A percentile compares a stretch with the other conserved stretches of the same genome.
Conservation (phyloP, 1,140 invertebrate species). For the Carposina sasakii region DNA sequence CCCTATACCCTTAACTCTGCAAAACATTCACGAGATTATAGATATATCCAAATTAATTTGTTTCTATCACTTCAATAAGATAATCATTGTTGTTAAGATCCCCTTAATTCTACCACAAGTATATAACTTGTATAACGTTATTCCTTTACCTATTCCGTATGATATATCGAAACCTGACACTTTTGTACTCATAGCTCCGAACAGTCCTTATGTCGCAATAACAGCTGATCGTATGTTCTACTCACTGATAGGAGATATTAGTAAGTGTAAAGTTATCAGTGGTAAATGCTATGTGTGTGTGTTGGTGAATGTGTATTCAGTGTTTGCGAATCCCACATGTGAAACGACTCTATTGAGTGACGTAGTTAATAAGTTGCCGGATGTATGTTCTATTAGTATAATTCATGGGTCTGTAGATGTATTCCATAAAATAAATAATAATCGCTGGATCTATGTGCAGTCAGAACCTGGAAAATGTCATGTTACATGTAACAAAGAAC, state of each 20-base stretch:
- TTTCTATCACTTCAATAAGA: conserved; percentile 13
- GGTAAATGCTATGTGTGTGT: conserved; percentile 10
- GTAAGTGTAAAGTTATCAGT: conserved; percentile 11
- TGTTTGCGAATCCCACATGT: conserved; percentile 4
- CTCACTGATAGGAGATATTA: conserved; percentile 7
- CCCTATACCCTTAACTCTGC: conserved; percentile 9
- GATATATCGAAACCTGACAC: conserved; percentile 15
- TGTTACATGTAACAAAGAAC: conserved; percentile 4
- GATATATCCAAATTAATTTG: conserved; percentile 11
- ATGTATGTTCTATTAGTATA: conserved; percentile 1
- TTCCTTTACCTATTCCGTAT: conserved; percentile 14
- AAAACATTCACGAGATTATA: conserved; percentile 14
- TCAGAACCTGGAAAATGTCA: conserved; percentile 6
- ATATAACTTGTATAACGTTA: conserved; percentile 14
- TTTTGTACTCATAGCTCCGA: conserved; percentile 10
- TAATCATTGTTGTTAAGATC: conserved; percentile 14
- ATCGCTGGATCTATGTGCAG: conserved; percentile 11
- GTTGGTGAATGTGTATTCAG: conserved; percentile 8
- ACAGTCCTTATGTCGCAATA: conserved; percentile 10
- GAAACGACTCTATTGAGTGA: conserved; percentile 11
- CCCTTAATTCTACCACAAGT: conserved; percentile 11
- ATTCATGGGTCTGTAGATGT: conserved; percentile 7
- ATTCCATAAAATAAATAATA: conserved; percentile 10
- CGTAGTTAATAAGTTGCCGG: conserved; percentile 2
- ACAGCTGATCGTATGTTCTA: conserved; percentile 17